Evolutionary conservation across 35 echinoderm and acorn worm species (phyloP), one percentile per base, ranked within the genome.

Genomic region (Lytechinus variegatus): DNA sequence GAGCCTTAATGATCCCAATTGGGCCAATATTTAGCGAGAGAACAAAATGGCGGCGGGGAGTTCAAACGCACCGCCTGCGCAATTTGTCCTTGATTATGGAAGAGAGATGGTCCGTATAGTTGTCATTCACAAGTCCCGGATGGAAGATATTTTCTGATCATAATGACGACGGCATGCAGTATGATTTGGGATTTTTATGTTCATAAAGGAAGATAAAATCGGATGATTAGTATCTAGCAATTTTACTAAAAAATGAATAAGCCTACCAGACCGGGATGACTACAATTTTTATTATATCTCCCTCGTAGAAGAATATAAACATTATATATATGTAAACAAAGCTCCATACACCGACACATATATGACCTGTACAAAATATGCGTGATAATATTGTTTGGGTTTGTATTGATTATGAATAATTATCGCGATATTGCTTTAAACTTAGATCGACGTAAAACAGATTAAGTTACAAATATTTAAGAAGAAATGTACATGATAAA

Each of bases 51-150:
- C 29, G 88, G 88, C 29, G 27, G 10, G 88, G 27, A 27, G 88
- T 52, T 90, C 88, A 90, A 90, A 90, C 13, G n/a, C 16, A 90
- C 88, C 88, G 88, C 28, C 88, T 52, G 88, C 28, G 11, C 88
- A 90, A 90, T 90, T 90, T 90, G 88, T 90, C 88, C 88, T 10
- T 29, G 29, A 90, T 90, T 90, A 54, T 90, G 52, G 27, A 54
- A 90, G 13, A 5, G 88, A 90, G 88, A 90, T 90, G 88, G 52
- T 28, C 11, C 88, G 88, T 90, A 44, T 44, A 90, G 52, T 54
- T 54, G 88, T 90, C 29, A 90, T 90, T 79, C 66, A 79, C 24
- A 21, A 24, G 4, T 79, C 19, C 66, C 19, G 6, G 66, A 79
- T 79, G 21, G 66, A 24, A 7, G 16, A 4, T 79, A 16, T 24